Evolutionary conservation across 2,797 vertebrate species (phyloP).

Genomic region (Huso huso): DNA sequence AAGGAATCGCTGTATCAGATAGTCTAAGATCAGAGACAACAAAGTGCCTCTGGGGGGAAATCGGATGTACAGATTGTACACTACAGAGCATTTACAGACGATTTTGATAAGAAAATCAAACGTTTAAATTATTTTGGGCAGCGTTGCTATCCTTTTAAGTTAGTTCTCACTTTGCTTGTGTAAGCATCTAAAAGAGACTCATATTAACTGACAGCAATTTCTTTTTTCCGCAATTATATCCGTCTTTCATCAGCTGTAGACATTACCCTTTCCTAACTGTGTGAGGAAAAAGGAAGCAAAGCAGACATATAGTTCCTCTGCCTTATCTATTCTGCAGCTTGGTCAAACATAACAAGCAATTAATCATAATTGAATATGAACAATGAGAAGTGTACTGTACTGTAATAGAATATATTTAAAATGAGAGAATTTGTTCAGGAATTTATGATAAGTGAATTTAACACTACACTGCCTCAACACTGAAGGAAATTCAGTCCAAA

Average conservation of each 20-base stretch:
- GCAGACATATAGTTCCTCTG: constrained; percentile 16
- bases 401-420: too few relatives aligned
- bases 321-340: constrained; percentile 7
- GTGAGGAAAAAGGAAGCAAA: constrained; percentile 14
- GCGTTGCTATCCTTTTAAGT: constrained; percentile 6
- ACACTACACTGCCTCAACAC: too few relatives aligned
- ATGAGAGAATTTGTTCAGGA: too few relatives aligned
- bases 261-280: background rate
- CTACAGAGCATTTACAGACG: constrained; percentile 10
- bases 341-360: constrained; percentile 1
- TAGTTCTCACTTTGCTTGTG: constrained; percentile 13
- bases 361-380: background rate
- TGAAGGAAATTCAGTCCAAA: constrained; percentile 2
- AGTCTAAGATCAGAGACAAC: constrained; percentile 15
- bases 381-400: too few relatives aligned
- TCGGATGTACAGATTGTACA: constrained; percentile 28
- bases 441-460: too few relatives aligned
- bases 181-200: constrained; percentile 3
- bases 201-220: constrained; percentile 3
- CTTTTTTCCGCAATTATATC: background rate
- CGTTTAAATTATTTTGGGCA: constrained; percentile 26
- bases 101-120: constrained; percentile 13
- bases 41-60: constrained; percentile 24
- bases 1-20: constrained; percentile 23
- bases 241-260: background rate